Evolutionary conservation across 2,113 vertebrate genomes (phyloP).

Genomic region (Balaeniceps rex): DNA sequence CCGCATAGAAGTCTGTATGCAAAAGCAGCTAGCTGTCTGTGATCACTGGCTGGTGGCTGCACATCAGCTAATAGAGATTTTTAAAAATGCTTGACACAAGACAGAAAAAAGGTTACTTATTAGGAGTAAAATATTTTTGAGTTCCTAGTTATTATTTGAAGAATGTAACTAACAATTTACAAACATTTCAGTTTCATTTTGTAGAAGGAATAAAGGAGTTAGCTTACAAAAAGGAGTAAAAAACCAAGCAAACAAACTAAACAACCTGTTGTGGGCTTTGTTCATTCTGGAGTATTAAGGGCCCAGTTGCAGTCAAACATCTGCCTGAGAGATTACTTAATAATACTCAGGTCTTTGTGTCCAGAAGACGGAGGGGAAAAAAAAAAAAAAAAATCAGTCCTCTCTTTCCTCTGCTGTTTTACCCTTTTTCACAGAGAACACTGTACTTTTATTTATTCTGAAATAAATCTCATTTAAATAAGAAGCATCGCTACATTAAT

Average conservation of each 20-base stretch:
- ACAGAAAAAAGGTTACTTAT: background rate
- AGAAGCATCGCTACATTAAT: background rate
- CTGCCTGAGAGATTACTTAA: background rate
- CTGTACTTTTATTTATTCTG: background rate
- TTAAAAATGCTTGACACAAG: background rate
- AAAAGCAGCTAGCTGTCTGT: background rate
- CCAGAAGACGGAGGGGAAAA: background rate
- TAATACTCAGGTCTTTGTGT: background rate
- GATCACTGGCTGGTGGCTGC: background rate
- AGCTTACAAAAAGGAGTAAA: background rate
- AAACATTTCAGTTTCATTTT: background rate
- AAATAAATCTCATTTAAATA: background rate
- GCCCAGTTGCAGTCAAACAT: background rate
- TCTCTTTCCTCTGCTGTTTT: background rate
- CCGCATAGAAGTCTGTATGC: background rate
- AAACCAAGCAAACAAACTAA: background rate
- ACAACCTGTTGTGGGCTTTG: background rate
- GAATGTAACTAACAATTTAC: background rate
- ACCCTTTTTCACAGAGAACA: background rate
- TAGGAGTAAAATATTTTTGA: background rate
- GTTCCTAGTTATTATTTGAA: background rate
- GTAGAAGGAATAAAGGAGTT: background rate
- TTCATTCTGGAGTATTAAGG: background rate
- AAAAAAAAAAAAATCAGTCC: background rate
- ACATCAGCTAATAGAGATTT: background rate